Conservation (phyloP, 2,113 vertebrate genomes). For the Rhinolophus sinicus region DNA sequence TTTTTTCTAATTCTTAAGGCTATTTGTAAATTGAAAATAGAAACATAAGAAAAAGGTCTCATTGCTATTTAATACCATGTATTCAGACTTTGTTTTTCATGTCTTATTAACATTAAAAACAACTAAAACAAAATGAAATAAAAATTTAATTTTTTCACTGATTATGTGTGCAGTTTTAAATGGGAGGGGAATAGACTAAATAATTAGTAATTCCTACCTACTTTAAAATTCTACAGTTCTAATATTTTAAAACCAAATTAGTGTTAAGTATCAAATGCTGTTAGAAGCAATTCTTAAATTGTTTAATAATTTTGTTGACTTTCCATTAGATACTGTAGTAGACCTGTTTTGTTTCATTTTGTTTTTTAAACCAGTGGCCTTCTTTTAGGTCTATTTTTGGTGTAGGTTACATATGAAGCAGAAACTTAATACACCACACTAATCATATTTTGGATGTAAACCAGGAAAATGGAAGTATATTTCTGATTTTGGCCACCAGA, state of each 20-base stretch:
- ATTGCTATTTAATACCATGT: not conserved
- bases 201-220: not conserved
- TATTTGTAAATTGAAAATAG: conserved; percentile 21
- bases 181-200: not conserved
- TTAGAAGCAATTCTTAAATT: conserved; percentile 24
- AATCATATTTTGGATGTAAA: conserved; percentile 44
- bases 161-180: not conserved
- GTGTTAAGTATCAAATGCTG: not conserved
- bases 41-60: not conserved
- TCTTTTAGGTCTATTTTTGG: conserved; percentile 57
- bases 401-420: conserved; percentile 48
- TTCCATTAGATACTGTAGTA: not conserved
- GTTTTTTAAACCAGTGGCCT: not conserved
- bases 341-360: not conserved
- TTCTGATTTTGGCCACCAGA: conserved; percentile 72
- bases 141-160: not conserved
- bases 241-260: conserved; percentile 28
- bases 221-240: not conserved
- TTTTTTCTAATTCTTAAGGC: not conserved
- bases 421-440: conserved; percentile 38
- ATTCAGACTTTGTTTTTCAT: conserved; percentile 6
- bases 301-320: conserved; percentile 35
- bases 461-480: conserved; percentile 55
- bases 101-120: not conserved
- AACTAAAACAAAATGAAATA: not conserved